Evolutionary conservation across 2,888 invertebrate genomes (phyloP).

Genomic region (Watsonalla binaria): DNA sequence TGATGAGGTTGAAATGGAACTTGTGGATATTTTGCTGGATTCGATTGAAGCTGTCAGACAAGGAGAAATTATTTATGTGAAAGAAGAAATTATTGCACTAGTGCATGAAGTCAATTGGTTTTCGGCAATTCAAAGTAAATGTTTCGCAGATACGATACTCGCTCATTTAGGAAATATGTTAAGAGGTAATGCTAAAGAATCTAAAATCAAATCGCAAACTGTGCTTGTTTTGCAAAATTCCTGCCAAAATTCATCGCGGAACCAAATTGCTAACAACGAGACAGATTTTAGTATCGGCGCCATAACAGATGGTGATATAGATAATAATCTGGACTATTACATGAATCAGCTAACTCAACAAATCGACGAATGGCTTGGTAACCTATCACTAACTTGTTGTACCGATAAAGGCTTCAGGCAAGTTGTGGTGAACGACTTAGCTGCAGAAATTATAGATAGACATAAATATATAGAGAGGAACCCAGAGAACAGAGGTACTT

Average conservation of each 20-base stretch:
- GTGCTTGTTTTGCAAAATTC: conserved; percentile 33
- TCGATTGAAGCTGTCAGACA: conserved; percentile 26
- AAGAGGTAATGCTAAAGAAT: conserved; percentile 8
- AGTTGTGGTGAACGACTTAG: conserved; percentile 42
- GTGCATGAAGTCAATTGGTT: conserved; percentile 29
- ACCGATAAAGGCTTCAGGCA: conserved; percentile 27
- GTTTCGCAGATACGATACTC: conserved; percentile 27
- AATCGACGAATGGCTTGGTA: conserved; percentile 50
- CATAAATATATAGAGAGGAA: conserved; percentile 40
- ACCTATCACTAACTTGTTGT: conserved; percentile 24
- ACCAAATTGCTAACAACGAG: conserved; percentile 7
- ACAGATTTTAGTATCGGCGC: conserved; percentile 13
- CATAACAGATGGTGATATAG: conserved; percentile 22
- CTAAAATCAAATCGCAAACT: conserved; percentile 17
- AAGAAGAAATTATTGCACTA: conserved; percentile 28
- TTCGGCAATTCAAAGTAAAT: conserved; percentile 26
- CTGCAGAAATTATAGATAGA: conserved; percentile 53
- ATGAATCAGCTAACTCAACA: conserved; percentile 31
- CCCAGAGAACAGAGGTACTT: conserved; percentile 9
- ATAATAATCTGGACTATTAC: conserved; percentile 26
- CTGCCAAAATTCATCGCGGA: conserved; percentile 6
- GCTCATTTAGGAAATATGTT: conserved; percentile 21
- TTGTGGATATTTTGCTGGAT: conserved; percentile 33
- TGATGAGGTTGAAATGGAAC: conserved; percentile 35
- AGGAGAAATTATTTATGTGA: conserved; percentile 23